phyloP scores from a whole-genome alignment of 2,888 invertebrate species.

The Scrobipalpa costella region DNA sequence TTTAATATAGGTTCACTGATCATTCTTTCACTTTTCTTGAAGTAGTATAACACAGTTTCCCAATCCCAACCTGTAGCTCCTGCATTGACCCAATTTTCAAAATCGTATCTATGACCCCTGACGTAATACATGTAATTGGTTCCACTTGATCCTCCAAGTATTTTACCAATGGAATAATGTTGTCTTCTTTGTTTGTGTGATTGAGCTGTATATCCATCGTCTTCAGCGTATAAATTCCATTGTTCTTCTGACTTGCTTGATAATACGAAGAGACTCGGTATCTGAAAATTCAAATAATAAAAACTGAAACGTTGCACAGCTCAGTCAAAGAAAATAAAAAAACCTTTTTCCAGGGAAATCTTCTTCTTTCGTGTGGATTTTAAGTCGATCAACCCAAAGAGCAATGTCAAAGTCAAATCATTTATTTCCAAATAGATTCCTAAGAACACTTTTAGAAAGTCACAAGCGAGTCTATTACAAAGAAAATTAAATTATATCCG shows the following conservation, averaged over 20 bases:
- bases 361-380: too few relatives aligned
- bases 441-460: too few relatives aligned
- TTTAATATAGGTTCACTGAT: constrained; percentile 28
- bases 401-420: too few relatives aligned
- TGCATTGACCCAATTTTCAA: constrained; percentile 81
- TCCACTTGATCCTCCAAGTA: constrained; percentile 82
- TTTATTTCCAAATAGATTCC: too few relatives aligned
- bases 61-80: constrained; percentile 72
- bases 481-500: too few relatives aligned
- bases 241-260: constrained; percentile 55
- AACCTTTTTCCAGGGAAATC: too few relatives aligned
- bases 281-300: neutral
- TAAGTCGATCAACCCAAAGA: too few relatives aligned
- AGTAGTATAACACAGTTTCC: constrained; percentile 38
- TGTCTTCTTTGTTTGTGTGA: constrained; percentile 37
- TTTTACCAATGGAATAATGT: constrained; percentile 80
- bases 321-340: too few relatives aligned
- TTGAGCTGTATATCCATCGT: constrained; percentile 42
- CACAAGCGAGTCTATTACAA: too few relatives aligned
- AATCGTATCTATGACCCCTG: constrained; percentile 82
- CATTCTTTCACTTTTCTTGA: constrained; percentile 39
- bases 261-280: constrained; percentile 14
- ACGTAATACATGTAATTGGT: constrained; percentile 84
- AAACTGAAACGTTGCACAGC: too few relatives aligned
- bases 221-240: constrained; percentile 79